Percentiles rank a stretch among this genome's conserved stretches.
Conservation (phyloP, 2,888 invertebrate species). For the Andricus curvator region DNA sequence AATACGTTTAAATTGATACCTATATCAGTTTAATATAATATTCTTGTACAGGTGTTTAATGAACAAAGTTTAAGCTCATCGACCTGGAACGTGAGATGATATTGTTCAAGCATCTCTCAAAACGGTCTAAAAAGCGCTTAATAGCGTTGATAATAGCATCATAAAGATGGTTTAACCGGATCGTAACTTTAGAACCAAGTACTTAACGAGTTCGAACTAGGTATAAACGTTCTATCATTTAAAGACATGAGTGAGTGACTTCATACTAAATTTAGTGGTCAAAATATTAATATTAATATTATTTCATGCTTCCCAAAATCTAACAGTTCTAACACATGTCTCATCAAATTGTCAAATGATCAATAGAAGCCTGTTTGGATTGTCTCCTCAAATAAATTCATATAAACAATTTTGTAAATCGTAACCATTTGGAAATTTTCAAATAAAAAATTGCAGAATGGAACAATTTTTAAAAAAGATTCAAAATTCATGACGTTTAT, state of each 20-base stretch:
- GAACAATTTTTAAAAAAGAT: too few species aligned
- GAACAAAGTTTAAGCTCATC: conserved; percentile 32
- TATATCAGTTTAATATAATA: not conserved
- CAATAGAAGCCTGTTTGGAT: too few species aligned
- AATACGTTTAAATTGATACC: not conserved
- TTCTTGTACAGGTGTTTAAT: not conserved
- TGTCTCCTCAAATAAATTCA: too few species aligned
- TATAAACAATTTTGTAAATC: too few species aligned
- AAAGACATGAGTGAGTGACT: conserved; percentile 26
- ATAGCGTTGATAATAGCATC: conserved; percentile 58
- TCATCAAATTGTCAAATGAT: not conserved
- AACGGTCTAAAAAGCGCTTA: conserved; percentile 55
- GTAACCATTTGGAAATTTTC: too few species aligned
- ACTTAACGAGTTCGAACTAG: conserved; percentile 44
- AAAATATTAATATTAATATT: conserved; percentile 11
- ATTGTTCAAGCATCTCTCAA: conserved; percentile 50
- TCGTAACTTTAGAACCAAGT: conserved; percentile 55
- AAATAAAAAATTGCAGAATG: too few species aligned
- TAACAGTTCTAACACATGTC: not conserved
- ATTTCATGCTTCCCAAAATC: not conserved
- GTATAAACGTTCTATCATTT: conserved; percentile 36
- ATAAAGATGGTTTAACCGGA: conserved; percentile 56
- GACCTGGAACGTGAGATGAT: conserved; percentile 28
- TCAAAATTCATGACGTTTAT: too few species aligned
- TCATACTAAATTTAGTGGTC: conserved; percentile 18